A percentile compares a stretch with the other conserved stretches of the same genome.
Evolutionary conservation across 1,140 invertebrate species (phyloP).

Genomic region (Thalassaphorura encarpata): DNA sequence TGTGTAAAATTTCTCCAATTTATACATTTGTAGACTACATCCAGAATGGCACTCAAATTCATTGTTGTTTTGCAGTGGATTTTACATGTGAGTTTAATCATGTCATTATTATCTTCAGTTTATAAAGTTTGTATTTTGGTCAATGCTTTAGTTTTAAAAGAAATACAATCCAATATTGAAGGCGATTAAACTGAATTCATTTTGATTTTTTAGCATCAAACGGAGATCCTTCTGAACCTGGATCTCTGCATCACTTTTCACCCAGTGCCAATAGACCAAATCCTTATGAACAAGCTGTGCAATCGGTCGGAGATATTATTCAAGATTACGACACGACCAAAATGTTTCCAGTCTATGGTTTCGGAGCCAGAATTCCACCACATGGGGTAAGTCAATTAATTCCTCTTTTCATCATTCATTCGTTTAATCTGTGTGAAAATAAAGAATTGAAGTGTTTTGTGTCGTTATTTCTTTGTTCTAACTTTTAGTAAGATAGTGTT

Average conservation of each 20-base stretch:
- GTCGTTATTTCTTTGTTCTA: no score
- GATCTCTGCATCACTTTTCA: slow-evolving; percentile 47
- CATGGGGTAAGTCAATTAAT: no score
- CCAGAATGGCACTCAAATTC: slow-evolving; percentile 45
- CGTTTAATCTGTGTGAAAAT: no score
- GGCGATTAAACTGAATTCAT: no score
- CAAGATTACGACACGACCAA: slow-evolving; percentile 52
- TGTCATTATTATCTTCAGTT: neutral
- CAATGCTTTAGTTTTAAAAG: neutral
- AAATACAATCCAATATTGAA: no score
- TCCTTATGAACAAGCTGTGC: slow-evolving; percentile 50
- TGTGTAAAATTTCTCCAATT: slow-evolving; percentile 36
- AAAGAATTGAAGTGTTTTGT: no score
- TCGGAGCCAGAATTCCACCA: slow-evolving; percentile 47
- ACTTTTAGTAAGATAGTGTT: no score
- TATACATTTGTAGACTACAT: slow-evolving; percentile 51
- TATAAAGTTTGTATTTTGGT: neutral
- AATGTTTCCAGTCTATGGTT: slow-evolving; percentile 41
- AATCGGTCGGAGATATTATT: slow-evolving; percentile 52
- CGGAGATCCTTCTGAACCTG: slow-evolving; percentile 44
- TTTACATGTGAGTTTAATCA: slow-evolving; percentile 45
- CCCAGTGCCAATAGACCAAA: slow-evolving; percentile 39
- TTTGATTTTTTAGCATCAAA: slow-evolving; percentile 48
- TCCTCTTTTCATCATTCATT: no score
- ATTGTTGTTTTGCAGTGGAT: slow-evolving; percentile 50